Base-by-base conservation (phyloP, 2,888 invertebrate species). In the Lottia scabra region DNA sequence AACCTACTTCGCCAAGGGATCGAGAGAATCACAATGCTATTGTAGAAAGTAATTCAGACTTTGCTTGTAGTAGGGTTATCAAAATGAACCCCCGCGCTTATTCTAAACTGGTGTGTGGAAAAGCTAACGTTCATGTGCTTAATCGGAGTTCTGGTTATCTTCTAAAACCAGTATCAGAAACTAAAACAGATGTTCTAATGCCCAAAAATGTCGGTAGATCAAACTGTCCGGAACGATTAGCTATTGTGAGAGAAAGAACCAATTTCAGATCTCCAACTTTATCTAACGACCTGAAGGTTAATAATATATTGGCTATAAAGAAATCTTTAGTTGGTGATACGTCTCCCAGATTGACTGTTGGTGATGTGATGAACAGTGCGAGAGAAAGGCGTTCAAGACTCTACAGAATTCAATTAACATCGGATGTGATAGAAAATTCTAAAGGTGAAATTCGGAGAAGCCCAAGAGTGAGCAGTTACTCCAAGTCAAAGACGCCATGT, bases 261-360 rank as follows among this genome's bases (percentile, higher is more conserved):
- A 75, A 63, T 23, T 81, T 76, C 69, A 71, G 72, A 46, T 75
- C 82, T 0, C 78, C 81, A 0, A 84, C 84, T 0, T 75, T 84
- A 13, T 72, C 83, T 0, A 80, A 83, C 0, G 84, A 84, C 74
- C 74, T 84, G 72, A 84, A 84, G 74, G 79, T 82, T 16, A 83
- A 81, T 69, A 84, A 83, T 67, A 70, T 81, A 72, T 79, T 84
- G 19, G 81, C 84, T 15, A 84, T 84, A 38, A 81, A 82, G 70
- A 82, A 82, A 74, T 81, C 80, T 13, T 68, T 84, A 19, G 72
- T 75, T 46, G 84, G 84, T 2, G 72, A 80, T 16, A 74, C 78
- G 12, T 76, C 80, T 10, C 3, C 23, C 23, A 75, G 83, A 63
- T 79, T 80, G 16, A 80, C 84, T 0, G 81, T 84, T 1, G 75